These are phyloP conservation scores for Panurus biarmicus DNA, from an alignment of 2,113 vertebrate genomes.

Conservation along the genomic window DNA sequence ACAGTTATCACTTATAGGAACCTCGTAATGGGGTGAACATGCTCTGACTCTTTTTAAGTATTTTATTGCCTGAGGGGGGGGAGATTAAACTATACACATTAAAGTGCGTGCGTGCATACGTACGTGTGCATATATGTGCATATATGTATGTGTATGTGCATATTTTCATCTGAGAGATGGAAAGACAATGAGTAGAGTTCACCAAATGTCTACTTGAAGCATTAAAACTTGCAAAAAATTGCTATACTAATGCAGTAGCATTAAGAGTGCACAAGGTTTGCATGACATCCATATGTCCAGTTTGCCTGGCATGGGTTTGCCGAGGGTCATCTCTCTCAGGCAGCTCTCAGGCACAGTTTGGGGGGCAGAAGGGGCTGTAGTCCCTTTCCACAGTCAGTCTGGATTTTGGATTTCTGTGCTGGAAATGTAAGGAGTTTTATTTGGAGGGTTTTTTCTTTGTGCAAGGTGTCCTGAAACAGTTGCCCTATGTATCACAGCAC, in stretches of 20 bases:
- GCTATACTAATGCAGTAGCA: background rate
- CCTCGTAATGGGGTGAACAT: background rate
- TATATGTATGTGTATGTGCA: background rate
- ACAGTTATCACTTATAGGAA: background rate
- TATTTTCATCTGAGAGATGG: background rate
- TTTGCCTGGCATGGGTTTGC: background rate
- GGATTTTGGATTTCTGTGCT: background rate
- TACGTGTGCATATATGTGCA: no score
- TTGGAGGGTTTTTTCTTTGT: background rate
- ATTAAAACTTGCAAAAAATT: background rate
- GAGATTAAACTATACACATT: background rate
- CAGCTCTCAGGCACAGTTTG: background rate
- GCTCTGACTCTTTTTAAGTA: background rate
- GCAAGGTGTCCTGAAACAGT: background rate
- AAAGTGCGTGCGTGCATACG: background rate
- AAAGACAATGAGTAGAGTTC: background rate
- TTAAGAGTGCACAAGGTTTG: background rate
- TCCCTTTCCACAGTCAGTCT: background rate
- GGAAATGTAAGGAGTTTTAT: background rate
- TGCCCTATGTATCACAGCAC: background rate
- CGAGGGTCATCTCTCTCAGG: background rate
- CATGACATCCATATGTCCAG: background rate
- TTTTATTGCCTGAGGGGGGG: background rate
- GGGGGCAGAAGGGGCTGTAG: background rate
- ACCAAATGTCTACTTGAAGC: background rate